These are phyloP conservation scores for Dorcus hopei DNA, from an alignment of 2,888 invertebrate species.

Conservation along the genomic window DNA sequence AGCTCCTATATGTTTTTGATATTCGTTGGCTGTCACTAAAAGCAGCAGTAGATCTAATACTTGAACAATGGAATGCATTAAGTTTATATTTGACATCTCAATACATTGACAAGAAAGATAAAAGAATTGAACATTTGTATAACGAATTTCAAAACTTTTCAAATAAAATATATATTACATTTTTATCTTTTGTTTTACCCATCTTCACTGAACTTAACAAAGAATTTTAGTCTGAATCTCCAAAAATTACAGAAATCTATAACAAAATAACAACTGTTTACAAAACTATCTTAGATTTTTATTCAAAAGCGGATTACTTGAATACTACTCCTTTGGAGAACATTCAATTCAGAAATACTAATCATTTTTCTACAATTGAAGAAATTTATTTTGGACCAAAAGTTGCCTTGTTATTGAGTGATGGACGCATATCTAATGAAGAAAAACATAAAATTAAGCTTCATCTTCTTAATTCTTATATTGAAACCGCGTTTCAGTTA, in stretches of 20 bases:
- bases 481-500: no score
- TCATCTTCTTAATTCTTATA: no score
- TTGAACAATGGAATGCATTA: conserved; percentile 24
- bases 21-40: conserved; percentile 25
- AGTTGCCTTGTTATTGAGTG: background rate
- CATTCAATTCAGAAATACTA: conserved; percentile 18
- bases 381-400: conserved; percentile 18
- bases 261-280: conserved; percentile 8
- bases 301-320: conserved; percentile 15
- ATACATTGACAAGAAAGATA: no score
- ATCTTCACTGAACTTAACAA: conserved; percentile 19
- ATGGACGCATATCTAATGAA: no score
- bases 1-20: no score
- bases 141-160: conserved; percentile 4
- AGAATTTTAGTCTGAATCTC: conserved; percentile 22
- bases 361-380: conserved; percentile 13
- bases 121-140: no score
- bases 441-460: no score
- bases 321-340: conserved; percentile 7
- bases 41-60: conserved; percentile 15
- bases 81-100: conserved; percentile 22
- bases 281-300: conserved; percentile 14
- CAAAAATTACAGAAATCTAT: conserved; percentile 22
- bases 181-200: conserved; percentile 22
- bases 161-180: conserved; percentile 16